Evolutionary conservation across 2,888 invertebrate genomes (phyloP), one percentile per base, ranked within the genome.

Genomic region (Aleiodes leptofemur): DNA sequence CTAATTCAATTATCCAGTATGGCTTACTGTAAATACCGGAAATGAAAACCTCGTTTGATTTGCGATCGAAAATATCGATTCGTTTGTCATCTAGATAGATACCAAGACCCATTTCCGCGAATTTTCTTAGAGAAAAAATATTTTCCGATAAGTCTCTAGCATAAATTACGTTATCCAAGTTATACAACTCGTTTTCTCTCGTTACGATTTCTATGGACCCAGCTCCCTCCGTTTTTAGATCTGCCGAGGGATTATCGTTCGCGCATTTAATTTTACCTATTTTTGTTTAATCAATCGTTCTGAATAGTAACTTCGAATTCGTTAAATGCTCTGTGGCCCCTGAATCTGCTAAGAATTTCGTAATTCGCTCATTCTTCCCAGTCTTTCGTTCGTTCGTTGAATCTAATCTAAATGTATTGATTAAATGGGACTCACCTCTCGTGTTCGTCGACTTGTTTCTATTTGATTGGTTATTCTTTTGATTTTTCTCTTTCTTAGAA

Each of bases 111-210:
- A 76, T 74, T 11, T 80, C 78, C 31, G 72, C 81, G 56, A 82
- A 76, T 53, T 71, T 77, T 72, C 82, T 73, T 13, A 82, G 59
- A 5, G 81, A 82, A 16, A 82, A 59, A 9, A 82, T 50, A 71
- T 83, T 83, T 13, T 81, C 78, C 16, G 81, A 80, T 8, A 79
- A 64, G 73, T 79, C 75, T 69, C 72, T 71, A 3, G 81, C 79
- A 48, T 73, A 79, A 50, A 81, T 79, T 7, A 82, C 82, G 38
- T 9, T n/a, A 8, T 59, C 59, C n/a, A 59, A 34, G 6, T 6
- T 59, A 3, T 38, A 31, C 13, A 34, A 59, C 11, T 13, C 34
- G 5, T 38, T 31, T 3, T 38, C 34, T 8, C 80, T 77, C 31
- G 76, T 74, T 43, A 81, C 79, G 13, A 79, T 74, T 16, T 53